phyloP scores from a whole-genome alignment of 2,113 vertebrate genomes.

The Procavia capensis region DNA sequence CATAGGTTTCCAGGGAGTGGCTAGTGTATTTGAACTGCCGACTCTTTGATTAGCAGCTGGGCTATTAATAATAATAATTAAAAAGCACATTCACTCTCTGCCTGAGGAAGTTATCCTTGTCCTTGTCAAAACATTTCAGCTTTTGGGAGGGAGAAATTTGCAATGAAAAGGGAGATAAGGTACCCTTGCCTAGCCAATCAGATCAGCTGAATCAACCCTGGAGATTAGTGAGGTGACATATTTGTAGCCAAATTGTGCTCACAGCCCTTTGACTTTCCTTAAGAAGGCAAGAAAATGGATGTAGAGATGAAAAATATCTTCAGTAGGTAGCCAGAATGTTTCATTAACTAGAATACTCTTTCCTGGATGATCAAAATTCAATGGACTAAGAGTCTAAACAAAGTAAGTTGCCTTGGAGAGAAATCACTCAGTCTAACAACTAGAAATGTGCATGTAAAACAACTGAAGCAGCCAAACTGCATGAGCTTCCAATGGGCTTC shows the following conservation, averaged over 20 bases:
- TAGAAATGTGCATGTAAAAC: constrained; percentile 5
- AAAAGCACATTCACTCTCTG: neutral
- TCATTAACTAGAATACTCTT: neutral
- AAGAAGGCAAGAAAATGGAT: constrained; percentile 32
- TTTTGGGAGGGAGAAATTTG: neutral
- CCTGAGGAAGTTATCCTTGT: constrained; percentile 16
- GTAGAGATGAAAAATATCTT: constrained; percentile 27
- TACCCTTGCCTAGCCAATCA: neutral
- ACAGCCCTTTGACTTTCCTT: neutral
- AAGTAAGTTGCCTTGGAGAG: constrained; percentile 24
- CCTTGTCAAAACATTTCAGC: neutral
- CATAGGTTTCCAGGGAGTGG: no score
- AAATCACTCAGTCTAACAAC: constrained; percentile 31
- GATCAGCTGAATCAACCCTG: neutral
- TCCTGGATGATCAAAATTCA: neutral
- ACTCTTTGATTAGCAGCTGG: no score
- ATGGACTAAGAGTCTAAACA: constrained; percentile 5
- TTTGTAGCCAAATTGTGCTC: neutral
- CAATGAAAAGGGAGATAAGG: neutral
- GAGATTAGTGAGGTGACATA: neutral
- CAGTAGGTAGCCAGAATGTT: constrained; percentile 12
- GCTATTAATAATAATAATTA: neutral
- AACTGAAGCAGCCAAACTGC: neutral
- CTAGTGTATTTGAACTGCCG: no score
- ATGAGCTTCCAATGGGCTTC: neutral